A percentile compares a stretch with the other conserved stretches of the same genome.
Conservation (phyloP, 2,113 vertebrate species). For the Eclectus roratus region DNA sequence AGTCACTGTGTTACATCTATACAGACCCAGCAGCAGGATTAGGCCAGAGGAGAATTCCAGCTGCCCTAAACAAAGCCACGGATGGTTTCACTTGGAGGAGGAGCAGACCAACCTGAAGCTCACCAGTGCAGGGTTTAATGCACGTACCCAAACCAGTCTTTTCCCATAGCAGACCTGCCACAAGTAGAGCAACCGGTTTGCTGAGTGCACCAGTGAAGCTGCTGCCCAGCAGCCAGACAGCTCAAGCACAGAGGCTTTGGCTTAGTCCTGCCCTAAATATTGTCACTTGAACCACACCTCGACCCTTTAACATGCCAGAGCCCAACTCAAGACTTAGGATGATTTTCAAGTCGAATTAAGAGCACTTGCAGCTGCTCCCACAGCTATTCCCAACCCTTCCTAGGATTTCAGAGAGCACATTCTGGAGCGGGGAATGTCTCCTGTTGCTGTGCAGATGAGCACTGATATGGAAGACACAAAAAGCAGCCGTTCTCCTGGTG, state of each 20-base stretch:
- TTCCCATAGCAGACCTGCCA: not conserved
- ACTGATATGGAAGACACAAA: not conserved
- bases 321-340: not conserved
- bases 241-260: not conserved
- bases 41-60: not conserved
- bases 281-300: not conserved
- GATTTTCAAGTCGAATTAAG: not conserved
- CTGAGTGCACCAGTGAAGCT: not conserved
- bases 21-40: not conserved
- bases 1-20: not conserved
- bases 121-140: not conserved
- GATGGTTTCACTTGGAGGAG: not conserved
- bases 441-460: conserved; percentile 17
- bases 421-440: not conserved
- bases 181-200: not conserved
- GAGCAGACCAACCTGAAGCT: not conserved
- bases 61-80: not conserved
- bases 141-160: not conserved
- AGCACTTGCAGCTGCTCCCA: conserved; percentile 11
- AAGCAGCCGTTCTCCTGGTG: not conserved
- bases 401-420: not conserved
- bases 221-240: not conserved
- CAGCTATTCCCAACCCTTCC: not conserved
- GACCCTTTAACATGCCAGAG: not conserved
- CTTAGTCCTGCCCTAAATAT: not conserved